Conservation (phyloP, 2,888 invertebrate genomes). For the Tanaodytes sp. region DNA sequence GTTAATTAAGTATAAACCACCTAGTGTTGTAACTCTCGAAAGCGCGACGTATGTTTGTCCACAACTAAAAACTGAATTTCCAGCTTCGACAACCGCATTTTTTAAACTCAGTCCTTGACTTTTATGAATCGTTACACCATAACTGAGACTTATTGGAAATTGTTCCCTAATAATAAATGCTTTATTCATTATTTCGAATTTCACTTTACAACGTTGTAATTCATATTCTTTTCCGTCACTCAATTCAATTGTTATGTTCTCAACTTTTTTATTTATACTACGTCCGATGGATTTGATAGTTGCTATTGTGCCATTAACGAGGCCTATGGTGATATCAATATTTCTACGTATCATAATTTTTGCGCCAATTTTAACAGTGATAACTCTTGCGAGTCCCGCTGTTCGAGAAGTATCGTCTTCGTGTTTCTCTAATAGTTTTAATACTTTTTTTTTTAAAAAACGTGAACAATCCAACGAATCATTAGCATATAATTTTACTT, state of each 20-base stretch:
- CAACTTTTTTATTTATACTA: too few relatives aligned
- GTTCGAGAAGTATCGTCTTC: not conserved
- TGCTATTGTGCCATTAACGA: too few relatives aligned
- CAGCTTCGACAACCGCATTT: not conserved
- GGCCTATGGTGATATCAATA: not conserved
- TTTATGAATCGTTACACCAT: not conserved
- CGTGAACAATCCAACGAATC: too few relatives aligned
- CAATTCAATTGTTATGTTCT: too few relatives aligned
- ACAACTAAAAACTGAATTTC: not conserved
- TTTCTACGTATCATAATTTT: not conserved
- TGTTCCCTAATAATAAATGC: not conserved
- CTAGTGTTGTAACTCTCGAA: not conserved
- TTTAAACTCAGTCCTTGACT: not conserved
- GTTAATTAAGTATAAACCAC: not conserved
- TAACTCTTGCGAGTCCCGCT: not conserved
- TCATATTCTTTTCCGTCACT: too few relatives aligned
- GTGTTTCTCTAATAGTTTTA: slow-evolving; percentile 2
- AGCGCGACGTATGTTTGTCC: not conserved
- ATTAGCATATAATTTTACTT: too few relatives aligned
- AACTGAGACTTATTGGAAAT: not conserved
- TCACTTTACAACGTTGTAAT: not conserved
- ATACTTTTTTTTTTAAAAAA: too few relatives aligned
- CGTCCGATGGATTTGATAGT: too few relatives aligned
- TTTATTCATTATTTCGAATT: not conserved
- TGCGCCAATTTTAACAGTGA: not conserved